These are phyloP conservation scores for Sycophila sp. DNA, from an alignment of 1,140 invertebrate species.

Conservation along the genomic window DNA sequence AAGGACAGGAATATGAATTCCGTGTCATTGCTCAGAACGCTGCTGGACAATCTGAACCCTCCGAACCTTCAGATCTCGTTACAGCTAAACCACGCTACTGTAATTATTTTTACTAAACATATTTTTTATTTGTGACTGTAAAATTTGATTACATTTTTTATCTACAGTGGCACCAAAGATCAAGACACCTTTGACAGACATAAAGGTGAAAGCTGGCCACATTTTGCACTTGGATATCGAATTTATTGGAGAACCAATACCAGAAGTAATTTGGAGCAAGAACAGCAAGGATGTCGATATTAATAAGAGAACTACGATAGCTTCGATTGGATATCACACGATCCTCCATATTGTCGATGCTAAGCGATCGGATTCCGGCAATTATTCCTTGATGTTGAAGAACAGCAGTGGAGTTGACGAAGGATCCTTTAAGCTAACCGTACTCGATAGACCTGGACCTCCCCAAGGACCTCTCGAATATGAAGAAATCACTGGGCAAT, in stretches of 20 bases:
- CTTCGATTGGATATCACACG: constrained; percentile 89
- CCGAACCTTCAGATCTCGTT: constrained; percentile 90
- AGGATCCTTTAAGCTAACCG: constrained; percentile 87
- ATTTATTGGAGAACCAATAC: constrained; percentile 90
- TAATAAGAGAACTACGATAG: constrained; percentile 85
- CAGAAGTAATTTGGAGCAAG: constrained; percentile 87
- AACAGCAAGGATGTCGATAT: constrained; percentile 77
- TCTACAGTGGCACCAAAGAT: constrained; percentile 88
- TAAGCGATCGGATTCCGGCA: constrained; percentile 84
- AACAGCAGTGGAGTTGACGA: constrained; percentile 92
- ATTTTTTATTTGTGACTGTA: constrained; percentile 10
- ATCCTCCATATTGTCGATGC: constrained; percentile 91
- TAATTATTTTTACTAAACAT: constrained; percentile 57
- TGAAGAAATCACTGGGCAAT: constrained; percentile 92
- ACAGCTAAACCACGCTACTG: constrained; percentile 85
- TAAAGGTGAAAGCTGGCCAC: constrained; percentile 90
- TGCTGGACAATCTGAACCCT: constrained; percentile 94
- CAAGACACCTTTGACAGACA: constrained; percentile 86
- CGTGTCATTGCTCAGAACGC: constrained; percentile 94
- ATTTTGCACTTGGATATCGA: constrained; percentile 93
- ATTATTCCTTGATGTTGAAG: constrained; percentile 82
- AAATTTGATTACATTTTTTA: constrained; percentile 20
- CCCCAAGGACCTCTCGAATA: constrained; percentile 90
- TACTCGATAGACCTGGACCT: constrained; percentile 87
- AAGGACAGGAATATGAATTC: constrained; percentile 97